Base-by-base conservation (phyloP, 2,888 invertebrate genomes). In the Leucophenga maculata region DNA sequence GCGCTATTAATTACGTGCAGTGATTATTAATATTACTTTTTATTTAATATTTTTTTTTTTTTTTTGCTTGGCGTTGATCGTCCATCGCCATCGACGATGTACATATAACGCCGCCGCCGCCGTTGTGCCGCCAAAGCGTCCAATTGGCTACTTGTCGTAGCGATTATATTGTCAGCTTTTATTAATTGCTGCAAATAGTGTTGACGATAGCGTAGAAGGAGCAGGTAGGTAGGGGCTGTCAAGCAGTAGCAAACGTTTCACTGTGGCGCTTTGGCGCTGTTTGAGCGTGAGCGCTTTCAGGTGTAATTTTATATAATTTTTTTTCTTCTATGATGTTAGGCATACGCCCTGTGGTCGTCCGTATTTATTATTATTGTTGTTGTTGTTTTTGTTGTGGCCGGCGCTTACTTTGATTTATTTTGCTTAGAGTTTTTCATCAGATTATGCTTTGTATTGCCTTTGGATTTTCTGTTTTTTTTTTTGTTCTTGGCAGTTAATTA, bases 131-230 rank as follows among this genome's bases (percentile, higher is more conserved):
- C 22, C 52, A 46, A 32, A 75, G 69, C 48, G 59, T 11, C 67
- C 67, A 50, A 65, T 54, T 80, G 84, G 83, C 84, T 80, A 83
- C 83, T 83, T 85, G 82, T 84, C 83, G 78, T 78, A 78, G 77
- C 80, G 85, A 85, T 85, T 85, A 86, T 79, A 86, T 86, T 85
- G 85, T 85, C 85, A 86, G 85, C 79, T 81, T 82, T 85, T 86
- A 85, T 86, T 86, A 86, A 85, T 86, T 85, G 83, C 84, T 80
- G 80, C 80, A 79, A 81, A 81, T 84, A 81, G 75, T n/a, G 52
- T 50, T 50, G 50, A 18, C 18, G 50, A n/a, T 50, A 16, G 26
- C 3, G 39, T 1, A 39, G 39, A 39, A 39, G 39, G 11, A 39
- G 39, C 26, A 3, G 26, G 26, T 4, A 3, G 26, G 26, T 26